Evolutionary conservation across 1,140 invertebrate species (phyloP), one percentile per base, ranked within the genome.

Genomic region (Drosophila biarmipes): DNA sequence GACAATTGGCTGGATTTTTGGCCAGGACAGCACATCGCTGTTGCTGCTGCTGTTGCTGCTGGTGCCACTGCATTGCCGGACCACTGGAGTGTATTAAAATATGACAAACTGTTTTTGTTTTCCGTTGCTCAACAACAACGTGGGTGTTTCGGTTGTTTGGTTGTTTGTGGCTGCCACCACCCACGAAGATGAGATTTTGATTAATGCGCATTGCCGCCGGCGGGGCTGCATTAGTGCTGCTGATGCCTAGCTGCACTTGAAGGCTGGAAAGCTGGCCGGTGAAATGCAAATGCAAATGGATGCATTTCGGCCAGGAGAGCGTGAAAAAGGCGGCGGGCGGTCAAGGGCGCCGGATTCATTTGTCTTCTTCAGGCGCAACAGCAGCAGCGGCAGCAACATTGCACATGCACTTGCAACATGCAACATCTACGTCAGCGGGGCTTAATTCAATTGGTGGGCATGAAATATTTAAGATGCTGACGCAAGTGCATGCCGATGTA

Each of bases 1-100:
- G 82, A 87, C 82, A 86, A 86, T 86, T 89, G 78, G 78, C 59
- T 76, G 74, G 78, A 80, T 78, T 78, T 80, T 81, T 78, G 78
- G 48, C 34, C 73, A 79, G 56, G 68, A 71, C 78, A 63, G 64
- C 59, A 71, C 78, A 63, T 61, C 59, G 45, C 6, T 42, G 54
- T 76, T 7, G 29, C 6, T 31, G 29, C 8, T 31, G 29, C 27
- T 29, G 5, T 6, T 6, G 5, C 24, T 29, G 27, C 34, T 46
- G 52, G 29, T 34, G 34, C 42, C 37, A 49, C 38, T 66, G 63
- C 74, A 82, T 79, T 79, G 84, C 61, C 56, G 51, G 75, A 52
- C 67, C 82, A 63, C 57, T 77, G 71, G 63, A 87, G 84, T 89
- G 84, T 78, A 84, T 87, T 77, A 89, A 78, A 87, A 82, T 79